Evolutionary conservation across 2,113 vertebrate species (phyloP).

Genomic region (Stigmatopora argus): DNA sequence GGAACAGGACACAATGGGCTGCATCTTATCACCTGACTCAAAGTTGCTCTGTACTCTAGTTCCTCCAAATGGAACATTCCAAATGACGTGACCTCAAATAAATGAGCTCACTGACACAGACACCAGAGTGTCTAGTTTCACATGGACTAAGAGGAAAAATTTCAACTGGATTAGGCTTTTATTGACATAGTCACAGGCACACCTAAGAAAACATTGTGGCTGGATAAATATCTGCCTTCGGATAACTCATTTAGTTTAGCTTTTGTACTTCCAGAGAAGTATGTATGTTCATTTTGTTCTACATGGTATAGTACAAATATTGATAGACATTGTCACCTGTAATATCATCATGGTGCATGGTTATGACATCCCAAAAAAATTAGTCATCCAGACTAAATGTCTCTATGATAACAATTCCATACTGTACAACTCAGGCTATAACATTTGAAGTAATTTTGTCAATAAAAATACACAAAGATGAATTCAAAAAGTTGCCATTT

Average conservation of each 20-base stretch:
- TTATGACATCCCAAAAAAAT: slow-evolving; percentile 24
- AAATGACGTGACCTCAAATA: slow-evolving; percentile 4
- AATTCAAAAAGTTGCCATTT: slow-evolving; percentile 2
- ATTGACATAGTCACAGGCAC: slow-evolving; percentile 26
- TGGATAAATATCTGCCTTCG: slow-evolving; percentile 32
- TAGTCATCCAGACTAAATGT: slow-evolving; percentile 14
- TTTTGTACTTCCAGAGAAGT: slow-evolving; percentile 16
- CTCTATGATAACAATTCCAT: slow-evolving; percentile 27
- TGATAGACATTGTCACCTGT: slow-evolving; percentile 13
- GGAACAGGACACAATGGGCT: slow-evolving; percentile 3
- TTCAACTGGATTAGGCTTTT: slow-evolving; percentile 42
- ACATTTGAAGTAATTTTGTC: slow-evolving; percentile 3
- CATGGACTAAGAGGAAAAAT: slow-evolving; percentile 28
- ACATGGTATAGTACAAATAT: slow-evolving; percentile 30
- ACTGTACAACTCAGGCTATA: slow-evolving; percentile 13
- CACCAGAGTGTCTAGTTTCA: slow-evolving; percentile 14
- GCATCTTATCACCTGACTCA: not conserved
- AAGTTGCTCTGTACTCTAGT: slow-evolving; percentile 1
- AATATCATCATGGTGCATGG: slow-evolving; percentile 32
- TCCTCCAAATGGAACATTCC: slow-evolving; percentile 12
- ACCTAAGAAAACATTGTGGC: slow-evolving; percentile 34
- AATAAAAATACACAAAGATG: not conserved
- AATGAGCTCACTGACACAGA: slow-evolving; percentile 8
- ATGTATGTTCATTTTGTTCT: slow-evolving; percentile 34
- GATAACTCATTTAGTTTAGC: slow-evolving; percentile 8